Percentiles rank a stretch among this genome's conserved stretches.
These are phyloP conservation scores for Dynastes maya DNA, from an alignment of 2,888 invertebrate genomes.

Conservation along the genomic window DNA sequence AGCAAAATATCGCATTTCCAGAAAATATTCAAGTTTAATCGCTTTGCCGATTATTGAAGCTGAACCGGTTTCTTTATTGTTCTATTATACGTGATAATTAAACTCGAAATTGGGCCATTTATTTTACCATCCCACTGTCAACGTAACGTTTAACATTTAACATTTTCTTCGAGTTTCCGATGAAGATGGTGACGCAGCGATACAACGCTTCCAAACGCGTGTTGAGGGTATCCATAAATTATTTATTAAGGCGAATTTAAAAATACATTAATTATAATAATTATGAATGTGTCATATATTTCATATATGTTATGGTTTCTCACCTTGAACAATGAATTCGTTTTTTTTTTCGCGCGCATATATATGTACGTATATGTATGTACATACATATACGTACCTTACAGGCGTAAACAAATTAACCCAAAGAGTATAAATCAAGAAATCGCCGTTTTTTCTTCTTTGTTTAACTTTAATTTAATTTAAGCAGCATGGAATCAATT, in stretches of 20 bases:
- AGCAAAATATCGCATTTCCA: too few species aligned
- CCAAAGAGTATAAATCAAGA: conserved; percentile 30
- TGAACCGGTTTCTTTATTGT: not conserved
- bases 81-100: conserved; percentile 7
- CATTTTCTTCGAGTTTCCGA: not conserved
- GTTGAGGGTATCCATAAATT: conserved; percentile 4
- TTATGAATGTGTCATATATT: conserved; percentile 20
- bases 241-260: conserved; percentile 40
- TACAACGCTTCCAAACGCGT: not conserved
- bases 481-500: conserved; percentile 30
- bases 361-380: not conserved
- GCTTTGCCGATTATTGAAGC: too few species aligned
- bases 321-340: conserved; percentile 25
- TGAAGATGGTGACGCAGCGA: conserved; percentile 5
- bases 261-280: conserved; percentile 38
- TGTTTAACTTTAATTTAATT: conserved; percentile 18
- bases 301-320: conserved; percentile 24
- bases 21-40: too few species aligned
- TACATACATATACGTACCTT: not conserved
- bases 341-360: conserved; percentile 15
- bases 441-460: conserved; percentile 11
- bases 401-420: conserved; percentile 32
- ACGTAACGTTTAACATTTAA: conserved; percentile 4
- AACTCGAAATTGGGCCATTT: conserved; percentile 11
- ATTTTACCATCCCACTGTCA: conserved; percentile 8